A percentile compares a stretch with the other conserved stretches of the same genome.
Conservation (phyloP, 2,888 invertebrate genomes). For the Nudaria mundana region DNA sequence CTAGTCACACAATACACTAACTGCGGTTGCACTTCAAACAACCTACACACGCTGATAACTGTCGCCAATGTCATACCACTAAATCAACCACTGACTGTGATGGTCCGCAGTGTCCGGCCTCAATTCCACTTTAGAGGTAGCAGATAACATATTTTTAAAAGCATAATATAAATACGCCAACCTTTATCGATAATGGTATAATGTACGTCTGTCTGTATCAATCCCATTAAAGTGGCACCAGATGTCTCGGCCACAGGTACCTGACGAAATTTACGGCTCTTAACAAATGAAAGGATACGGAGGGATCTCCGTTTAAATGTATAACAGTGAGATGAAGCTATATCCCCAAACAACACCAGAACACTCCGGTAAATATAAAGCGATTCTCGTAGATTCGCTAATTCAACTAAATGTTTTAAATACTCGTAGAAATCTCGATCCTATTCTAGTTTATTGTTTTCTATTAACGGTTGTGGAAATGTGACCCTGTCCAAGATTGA, state of each 20-base stretch:
- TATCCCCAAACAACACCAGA: too few relatives aligned
- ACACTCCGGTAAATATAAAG: too few relatives aligned
- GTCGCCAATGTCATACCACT: background rate
- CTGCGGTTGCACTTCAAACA: slow-evolving; percentile 1
- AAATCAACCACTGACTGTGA: background rate
- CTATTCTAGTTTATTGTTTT: background rate
- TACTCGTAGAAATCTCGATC: background rate
- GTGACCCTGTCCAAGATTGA: background rate
- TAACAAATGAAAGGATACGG: too few relatives aligned
- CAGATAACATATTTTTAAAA: background rate
- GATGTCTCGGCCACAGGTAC: too few relatives aligned
- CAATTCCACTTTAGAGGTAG: background rate
- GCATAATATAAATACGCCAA: background rate
- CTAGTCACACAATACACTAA: background rate
- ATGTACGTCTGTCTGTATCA: too few relatives aligned
- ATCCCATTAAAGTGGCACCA: too few relatives aligned
- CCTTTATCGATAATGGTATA: too few relatives aligned
- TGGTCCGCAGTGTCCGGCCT: background rate
- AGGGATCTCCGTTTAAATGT: too few relatives aligned
- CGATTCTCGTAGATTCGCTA: too few relatives aligned
- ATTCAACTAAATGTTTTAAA: background rate
- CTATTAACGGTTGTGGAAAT: background rate
- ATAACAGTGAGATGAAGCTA: too few relatives aligned
- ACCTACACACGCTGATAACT: slow-evolving; percentile 4
- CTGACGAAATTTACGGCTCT: too few relatives aligned